Evolutionary conservation across 2,113 vertebrate genomes (phyloP).

Genomic region (Synodontis membranacea): DNA sequence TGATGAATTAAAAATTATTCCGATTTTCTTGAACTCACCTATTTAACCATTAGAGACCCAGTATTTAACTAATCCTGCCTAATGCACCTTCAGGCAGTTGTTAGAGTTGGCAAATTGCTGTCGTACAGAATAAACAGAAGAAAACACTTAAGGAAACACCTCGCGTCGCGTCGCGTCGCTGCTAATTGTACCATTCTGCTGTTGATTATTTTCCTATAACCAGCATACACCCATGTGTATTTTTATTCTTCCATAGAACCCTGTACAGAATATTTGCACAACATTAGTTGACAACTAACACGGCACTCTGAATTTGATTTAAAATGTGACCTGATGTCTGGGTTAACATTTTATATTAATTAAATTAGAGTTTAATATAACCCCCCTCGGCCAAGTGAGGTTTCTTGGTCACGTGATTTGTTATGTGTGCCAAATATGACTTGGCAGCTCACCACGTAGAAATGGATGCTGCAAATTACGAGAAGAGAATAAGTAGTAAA

Average conservation of each 20-base stretch:
- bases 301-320: background rate
- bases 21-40: background rate
- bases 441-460: background rate
- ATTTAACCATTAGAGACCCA: background rate
- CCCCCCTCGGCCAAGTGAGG: background rate
- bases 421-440: background rate
- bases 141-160: background rate
- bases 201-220: background rate
- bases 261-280: background rate
- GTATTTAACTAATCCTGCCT: background rate
- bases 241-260: background rate
- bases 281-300: background rate
- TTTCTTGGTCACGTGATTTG: background rate
- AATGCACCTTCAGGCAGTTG: background rate
- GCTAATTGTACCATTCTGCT: background rate
- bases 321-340: background rate
- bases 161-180: background rate
- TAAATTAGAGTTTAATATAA: background rate
- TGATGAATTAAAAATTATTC: background rate
- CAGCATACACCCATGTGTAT: background rate
- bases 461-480: background rate
- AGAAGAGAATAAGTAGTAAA: background rate
- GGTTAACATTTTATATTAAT: slow-evolving; percentile 1
- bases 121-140: background rate
- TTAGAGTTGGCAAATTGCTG: background rate